A percentile compares a stretch with the other conserved stretches of the same genome.
phyloP scores from a whole-genome alignment of 2,888 invertebrate genomes.

The Chloroclystis v-ata region DNA sequence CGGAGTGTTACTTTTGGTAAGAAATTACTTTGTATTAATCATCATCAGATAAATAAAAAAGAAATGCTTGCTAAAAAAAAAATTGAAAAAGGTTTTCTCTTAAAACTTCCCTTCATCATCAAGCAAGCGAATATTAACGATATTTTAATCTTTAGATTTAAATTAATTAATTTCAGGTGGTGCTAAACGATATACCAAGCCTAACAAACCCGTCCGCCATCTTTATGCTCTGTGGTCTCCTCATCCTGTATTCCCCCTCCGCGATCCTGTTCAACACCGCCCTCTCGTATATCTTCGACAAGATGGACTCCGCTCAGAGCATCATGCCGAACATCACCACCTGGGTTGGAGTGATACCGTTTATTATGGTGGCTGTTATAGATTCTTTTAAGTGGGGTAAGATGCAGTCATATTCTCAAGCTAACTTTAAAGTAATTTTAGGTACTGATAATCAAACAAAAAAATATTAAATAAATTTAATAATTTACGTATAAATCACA shows the following conservation, averaged over 20 bases:
- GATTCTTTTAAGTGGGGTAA: constrained; percentile 85
- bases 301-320: constrained; percentile 89
- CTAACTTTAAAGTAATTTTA: no score
- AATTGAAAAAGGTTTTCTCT: no score
- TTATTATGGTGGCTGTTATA: constrained; percentile 82
- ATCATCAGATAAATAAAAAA: no score
- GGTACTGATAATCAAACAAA: no score
- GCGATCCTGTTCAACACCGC: constrained; percentile 87
- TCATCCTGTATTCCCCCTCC: constrained; percentile 85
- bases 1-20: constrained; percentile 77
- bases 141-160: no score
- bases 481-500: no score
- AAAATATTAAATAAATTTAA: no score
- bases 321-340: constrained; percentile 87
- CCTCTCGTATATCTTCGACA: constrained; percentile 88
- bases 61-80: no score
- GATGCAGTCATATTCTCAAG: constrained; percentile 26
- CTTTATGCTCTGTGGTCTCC: constrained; percentile 80
- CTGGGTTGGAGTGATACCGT: constrained; percentile 86
- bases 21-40: no score
- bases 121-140: no score
- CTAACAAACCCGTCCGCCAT: constrained; percentile 84
- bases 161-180: constrained; percentile 65
- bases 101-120: no score
- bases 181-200: constrained; percentile 83